Base-by-base conservation (phyloP, 2,888 invertebrate species). In the Andrena chrysosceles region DNA sequence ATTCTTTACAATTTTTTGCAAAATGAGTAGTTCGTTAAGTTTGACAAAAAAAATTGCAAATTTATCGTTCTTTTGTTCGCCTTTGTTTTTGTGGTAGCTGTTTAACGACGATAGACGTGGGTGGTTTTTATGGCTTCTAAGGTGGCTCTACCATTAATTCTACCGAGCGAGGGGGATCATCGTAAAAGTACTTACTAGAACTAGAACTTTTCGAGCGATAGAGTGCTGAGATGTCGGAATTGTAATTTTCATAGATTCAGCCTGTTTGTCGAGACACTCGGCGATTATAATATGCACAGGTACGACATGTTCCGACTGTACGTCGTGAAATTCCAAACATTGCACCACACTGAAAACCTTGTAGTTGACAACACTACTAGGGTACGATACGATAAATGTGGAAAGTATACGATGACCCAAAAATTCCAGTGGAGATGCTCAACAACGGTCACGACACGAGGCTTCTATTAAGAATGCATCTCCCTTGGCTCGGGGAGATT, bases 371-470 rank as follows among this genome's bases (percentile, higher is more conserved):
- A 56, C 56, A 56, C 56, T 26, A 26, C 16, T 26, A 26, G 26
- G 23, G 23, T 10, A 23, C 26, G 56, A 56, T 56, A 56, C 56
- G 56, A 56, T 23, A 26, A 56, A 56, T 56, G 23, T 10, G 23
- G 56, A 56, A 56, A 56, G 56, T 56, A 56, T 56, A 56, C 56
- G 23, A 26, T 56, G 56, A 56, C 26, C 56, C 23, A 56, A 13
- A 56, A 56, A 26, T 56, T 56, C 8, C 8, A 10, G 56, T 56
- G 10, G 4, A 26, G 23, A 56, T 56, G 56, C 23, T 56, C 10
- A 20, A 23, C 20, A 10, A 10, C 10, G 23, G 23, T 26, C 20
- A 10, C 23, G 23, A 56, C 56, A 56, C 56, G 56, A 23, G 56
- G 23, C 23, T 23, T 54, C 23, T 54, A 54, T 54, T 54, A 54